Evolutionary conservation across 1,140 invertebrate genomes (phyloP), one percentile per base, ranked within the genome.

Genomic region (Periplaneta americana): DNA sequence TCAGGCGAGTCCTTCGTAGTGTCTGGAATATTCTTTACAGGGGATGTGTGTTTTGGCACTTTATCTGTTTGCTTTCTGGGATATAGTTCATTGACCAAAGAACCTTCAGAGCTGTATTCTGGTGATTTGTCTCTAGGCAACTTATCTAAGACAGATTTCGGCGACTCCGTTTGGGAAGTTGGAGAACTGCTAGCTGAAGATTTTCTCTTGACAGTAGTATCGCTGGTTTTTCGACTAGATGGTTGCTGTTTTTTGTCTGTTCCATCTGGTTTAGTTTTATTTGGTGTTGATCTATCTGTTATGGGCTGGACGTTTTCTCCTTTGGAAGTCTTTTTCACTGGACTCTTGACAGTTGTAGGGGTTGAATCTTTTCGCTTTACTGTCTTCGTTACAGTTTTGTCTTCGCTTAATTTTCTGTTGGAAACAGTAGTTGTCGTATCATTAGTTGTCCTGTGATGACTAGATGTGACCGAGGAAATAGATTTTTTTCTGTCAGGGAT

Each of bases 61-160:
- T 74, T 66, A 36, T 34, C 32, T 9, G 76, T 4, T 11, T 34
- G 34, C n/a, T 34, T 18, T 28, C 35, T 57, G 18, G 80, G 80
- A 10, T 36, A 78, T 8, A 82, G 57, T 84, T 87, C 86, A 75
- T 83, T 85, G 11, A 80, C 84, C 6, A 87, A 81, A 33, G 86
- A 87, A 8, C 86, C 86, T 82, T 86, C 86, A 15, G 86, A 86
- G 76, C 84, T 86, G 81, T 87, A 86, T 74, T 86, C 86, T 36
- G 86, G 86, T 34, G 86, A 85, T 66, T 85, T 85, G 78, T 86
- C 85, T 79, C 85, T 77, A 9, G 35, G 81, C 18, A 80, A 6
- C 31, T n/a, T 81, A 66, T 76, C 37, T 22, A 34, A 28, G 1
- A 22, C 15, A 22, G 48, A 28, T 66, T 66, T 66, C 9, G 48